Evolutionary conservation across 2,113 vertebrate genomes (phyloP).

Genomic region (Chaetodon trifascialis): DNA sequence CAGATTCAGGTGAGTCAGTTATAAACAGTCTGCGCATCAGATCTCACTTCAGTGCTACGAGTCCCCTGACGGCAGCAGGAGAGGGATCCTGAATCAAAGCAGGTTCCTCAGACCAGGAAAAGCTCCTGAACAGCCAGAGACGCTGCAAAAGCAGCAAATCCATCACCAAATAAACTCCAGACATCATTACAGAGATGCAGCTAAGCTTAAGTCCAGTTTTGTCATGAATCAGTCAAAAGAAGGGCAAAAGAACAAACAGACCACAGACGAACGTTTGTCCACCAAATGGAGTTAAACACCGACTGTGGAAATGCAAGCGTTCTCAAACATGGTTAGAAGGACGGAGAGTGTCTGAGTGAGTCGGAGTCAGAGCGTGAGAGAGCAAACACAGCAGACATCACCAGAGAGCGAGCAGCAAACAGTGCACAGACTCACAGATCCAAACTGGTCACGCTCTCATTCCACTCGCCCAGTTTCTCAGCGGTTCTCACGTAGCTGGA

Average conservation of each 20-base stretch:
- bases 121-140: background rate
- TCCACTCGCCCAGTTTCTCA: constrained; percentile 92
- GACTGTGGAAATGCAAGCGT: background rate
- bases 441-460: constrained; percentile 88
- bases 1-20: background rate
- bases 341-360: background rate
- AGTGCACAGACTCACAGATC: constrained; percentile 86
- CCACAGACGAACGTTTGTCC: background rate
- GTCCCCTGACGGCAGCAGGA: background rate
- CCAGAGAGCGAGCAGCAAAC: constrained; percentile 61
- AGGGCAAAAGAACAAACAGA: background rate
- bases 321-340: constrained; percentile 41
- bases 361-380: constrained; percentile 45
- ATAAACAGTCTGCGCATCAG: background rate
- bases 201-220: background rate
- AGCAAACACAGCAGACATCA: constrained; percentile 52
- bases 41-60: constrained; percentile 39
- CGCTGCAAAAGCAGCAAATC: background rate
- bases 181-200: background rate
- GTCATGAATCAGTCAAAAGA: background rate
- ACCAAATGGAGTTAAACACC: constrained; percentile 19
- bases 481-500: constrained; percentile 90
- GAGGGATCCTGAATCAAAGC: background rate
- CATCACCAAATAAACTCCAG: background rate
- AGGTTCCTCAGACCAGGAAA: background rate